Evolutionary conservation across 1,140 invertebrate species (phyloP).

Genomic region (Caenorhabditis remanei): DNA sequence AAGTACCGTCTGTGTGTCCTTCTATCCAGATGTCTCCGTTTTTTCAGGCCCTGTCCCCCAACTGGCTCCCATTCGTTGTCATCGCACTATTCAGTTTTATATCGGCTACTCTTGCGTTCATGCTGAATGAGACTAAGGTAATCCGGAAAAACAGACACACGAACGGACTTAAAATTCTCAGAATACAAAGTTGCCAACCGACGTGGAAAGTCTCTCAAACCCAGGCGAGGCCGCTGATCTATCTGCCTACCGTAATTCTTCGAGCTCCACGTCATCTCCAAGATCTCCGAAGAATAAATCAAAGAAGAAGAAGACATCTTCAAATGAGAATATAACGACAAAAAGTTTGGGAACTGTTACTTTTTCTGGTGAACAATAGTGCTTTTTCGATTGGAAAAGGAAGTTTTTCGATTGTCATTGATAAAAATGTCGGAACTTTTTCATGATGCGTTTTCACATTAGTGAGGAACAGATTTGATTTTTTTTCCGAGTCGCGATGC

Average conservation of each 20-base stretch:
- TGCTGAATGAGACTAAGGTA: slow-evolving; percentile 30
- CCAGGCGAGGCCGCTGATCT: neutral
- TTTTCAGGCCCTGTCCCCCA: slow-evolving; percentile 21
- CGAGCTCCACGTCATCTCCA: neutral
- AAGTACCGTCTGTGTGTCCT: neutral
- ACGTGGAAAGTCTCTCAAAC: slow-evolving; percentile 30
- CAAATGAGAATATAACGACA: neutral
- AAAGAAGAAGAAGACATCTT: neutral
- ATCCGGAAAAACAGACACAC: neutral
- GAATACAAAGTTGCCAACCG: slow-evolving; percentile 29
- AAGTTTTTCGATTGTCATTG: no score
- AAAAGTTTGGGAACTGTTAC: neutral
- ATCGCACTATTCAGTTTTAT: slow-evolving; percentile 30
- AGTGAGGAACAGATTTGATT: no score
- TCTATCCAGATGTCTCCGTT: neutral
- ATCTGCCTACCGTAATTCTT: neutral
- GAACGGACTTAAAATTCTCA: neutral
- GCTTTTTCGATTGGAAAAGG: no score
- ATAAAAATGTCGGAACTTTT: no score
- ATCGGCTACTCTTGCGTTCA: neutral
- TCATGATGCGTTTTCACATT: no score
- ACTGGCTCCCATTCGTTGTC: slow-evolving; percentile 24
- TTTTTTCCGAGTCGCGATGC: no score
- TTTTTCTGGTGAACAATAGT: neutral
- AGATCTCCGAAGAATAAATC: neutral